These are phyloP conservation scores for Rhea americana DNA, from an alignment of 2,113 vertebrate species.

Conservation along the genomic window DNA sequence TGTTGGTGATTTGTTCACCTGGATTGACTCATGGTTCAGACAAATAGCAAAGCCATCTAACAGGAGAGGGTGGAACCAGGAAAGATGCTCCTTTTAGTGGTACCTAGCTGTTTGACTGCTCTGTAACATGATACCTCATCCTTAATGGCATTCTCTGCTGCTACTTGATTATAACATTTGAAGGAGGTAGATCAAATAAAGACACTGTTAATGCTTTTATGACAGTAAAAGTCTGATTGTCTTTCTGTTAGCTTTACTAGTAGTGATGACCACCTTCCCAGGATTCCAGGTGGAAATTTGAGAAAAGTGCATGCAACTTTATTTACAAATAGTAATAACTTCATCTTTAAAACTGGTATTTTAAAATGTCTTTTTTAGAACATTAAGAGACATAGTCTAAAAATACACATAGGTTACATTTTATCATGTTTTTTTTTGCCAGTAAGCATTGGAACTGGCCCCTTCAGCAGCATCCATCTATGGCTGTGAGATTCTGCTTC, in stretches of 20 bases:
- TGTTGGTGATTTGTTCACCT: not conserved
- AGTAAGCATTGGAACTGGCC: not conserved
- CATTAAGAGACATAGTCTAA: not conserved
- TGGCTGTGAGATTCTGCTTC: not conserved
- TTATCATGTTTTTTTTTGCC: conserved; percentile 31
- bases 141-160: not conserved
- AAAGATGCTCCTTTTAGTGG: not conserved
- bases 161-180: not conserved
- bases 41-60: not conserved
- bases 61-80: not conserved
- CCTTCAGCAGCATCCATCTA: not conserved
- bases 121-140: not conserved
- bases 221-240: not conserved
- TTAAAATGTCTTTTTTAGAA: not conserved
- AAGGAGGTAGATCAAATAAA: conserved; percentile 5
- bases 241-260: not conserved
- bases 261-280: not conserved
- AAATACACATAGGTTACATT: conserved; percentile 11
- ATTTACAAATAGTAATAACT: not conserved
- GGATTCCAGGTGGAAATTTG: not conserved
- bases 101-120: not conserved
- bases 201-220: not conserved
- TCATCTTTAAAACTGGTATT: not conserved
- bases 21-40: not conserved
- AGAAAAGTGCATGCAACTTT: not conserved